Conservation (phyloP, 1,140 invertebrate species). For the Lepidurus packardi region DNA sequence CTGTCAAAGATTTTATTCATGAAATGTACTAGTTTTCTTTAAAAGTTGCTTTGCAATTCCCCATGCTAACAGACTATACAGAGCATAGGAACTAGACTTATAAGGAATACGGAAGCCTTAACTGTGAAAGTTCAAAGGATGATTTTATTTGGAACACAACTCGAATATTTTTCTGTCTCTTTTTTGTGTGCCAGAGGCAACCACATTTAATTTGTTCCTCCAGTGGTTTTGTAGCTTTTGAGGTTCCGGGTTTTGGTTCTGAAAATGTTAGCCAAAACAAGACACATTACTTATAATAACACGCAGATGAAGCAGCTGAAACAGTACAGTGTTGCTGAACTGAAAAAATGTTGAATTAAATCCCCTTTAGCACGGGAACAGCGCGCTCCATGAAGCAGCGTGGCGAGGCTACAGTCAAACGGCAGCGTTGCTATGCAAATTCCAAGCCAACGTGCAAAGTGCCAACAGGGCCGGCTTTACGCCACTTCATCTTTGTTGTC, state of each 20-base stretch:
- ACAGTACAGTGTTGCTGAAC: neutral
- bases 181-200: neutral
- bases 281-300: neutral
- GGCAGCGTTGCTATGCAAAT: slow-evolving; percentile 64
- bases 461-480: slow-evolving; percentile 85
- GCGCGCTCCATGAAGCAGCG: slow-evolving; percentile 83
- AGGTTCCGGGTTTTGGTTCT: neutral
- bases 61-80: neutral
- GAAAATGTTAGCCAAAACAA: neutral
- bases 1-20: too few species aligned
- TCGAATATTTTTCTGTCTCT: neutral
- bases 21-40: too few species aligned
- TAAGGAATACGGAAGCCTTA: neutral
- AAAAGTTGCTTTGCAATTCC: too few species aligned
- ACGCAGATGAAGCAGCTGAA: neutral
- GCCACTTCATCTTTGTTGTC: slow-evolving; percentile 86
- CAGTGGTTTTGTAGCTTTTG: neutral
- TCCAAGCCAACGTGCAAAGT: slow-evolving; percentile 61
- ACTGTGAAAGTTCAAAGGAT: neutral
- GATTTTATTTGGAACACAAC: neutral
- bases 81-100: too few species aligned
- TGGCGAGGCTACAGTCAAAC: slow-evolving; percentile 89
- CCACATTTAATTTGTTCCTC: neutral
- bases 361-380: slow-evolving; percentile 75
- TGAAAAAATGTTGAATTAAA: neutral